Base-by-base conservation (phyloP, 2,888 invertebrate species). In the Stomorhina lunata region DNA sequence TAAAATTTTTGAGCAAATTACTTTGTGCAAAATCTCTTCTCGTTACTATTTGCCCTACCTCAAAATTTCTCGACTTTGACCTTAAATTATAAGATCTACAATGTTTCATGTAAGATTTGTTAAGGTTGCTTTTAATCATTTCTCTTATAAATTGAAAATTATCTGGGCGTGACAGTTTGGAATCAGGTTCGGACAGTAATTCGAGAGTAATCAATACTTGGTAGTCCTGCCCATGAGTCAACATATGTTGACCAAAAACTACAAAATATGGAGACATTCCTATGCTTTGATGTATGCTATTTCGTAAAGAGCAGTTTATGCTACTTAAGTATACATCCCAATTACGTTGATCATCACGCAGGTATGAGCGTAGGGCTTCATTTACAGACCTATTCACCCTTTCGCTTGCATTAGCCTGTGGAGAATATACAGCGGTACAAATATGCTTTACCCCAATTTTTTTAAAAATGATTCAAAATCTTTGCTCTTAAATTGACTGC, bases 271-370 rank as follows among this genome's bases (percentile, higher is more conserved):
- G 72, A 4, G 65, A 37, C 29, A 63, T 40, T 10, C 32, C 40
- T 0, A 63, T 69, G 15, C 50, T 20, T 40, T 73, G 81, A 27
- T 71, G 80, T 7, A 72, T 2, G 10, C 63, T 55, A 27, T 45
- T 76, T 6, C 73, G 57, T 12, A 76, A n/a, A 10, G 81, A 75
- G 22, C 76, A 55, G 57, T 65, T 73, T 20, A 81, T 69, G 12
- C 63, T 69, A 34, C 69, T 79, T 34, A 81, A 45, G 12, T 66
- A 63, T 7, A 45, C 1, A 53, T 80, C 76, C 76, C 83, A 69
- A 29, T 69, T 45, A 15, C 34, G 34, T 20, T 59, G 59, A 22
- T 34, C 59, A 4, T 9, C 34, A n/a, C 59, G 59, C 0, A 59
- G 34, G 17, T 59, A 59, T 1, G 59, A 20, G 2, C 59, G 27